Evolutionary conservation across 2,888 invertebrate species (phyloP).

Genomic region (Drosophila fulvimacula): DNA sequence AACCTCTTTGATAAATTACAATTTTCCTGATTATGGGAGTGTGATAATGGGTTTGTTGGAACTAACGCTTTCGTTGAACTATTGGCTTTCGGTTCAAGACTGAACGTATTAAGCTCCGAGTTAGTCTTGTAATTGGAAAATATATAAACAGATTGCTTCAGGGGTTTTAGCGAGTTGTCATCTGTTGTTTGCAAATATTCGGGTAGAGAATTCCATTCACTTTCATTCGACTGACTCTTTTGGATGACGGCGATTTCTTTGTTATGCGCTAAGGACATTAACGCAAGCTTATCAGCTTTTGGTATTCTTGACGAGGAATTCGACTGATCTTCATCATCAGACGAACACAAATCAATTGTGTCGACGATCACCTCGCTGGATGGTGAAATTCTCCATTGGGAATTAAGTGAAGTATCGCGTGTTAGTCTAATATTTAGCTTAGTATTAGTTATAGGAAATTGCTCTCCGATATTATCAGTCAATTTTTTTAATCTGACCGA

Average conservation of each 20-base stretch:
- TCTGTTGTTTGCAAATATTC: constrained; percentile 43
- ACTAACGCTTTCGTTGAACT: constrained; percentile 50
- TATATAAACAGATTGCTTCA: constrained; percentile 83
- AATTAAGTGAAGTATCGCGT: constrained; percentile 81
- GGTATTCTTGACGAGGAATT: constrained; percentile 28
- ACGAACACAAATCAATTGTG: constrained; percentile 89
- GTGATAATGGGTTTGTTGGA: constrained; percentile 56
- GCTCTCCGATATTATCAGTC: constrained; percentile 74
- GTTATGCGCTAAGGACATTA: constrained; percentile 54
- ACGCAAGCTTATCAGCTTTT: constrained; percentile 45
- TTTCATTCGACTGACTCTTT: constrained; percentile 23
- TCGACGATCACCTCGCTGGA: constrained; percentile 85
- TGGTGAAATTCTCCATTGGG: constrained; percentile 83
- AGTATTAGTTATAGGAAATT: constrained; percentile 59
- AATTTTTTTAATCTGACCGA: constrained; percentile 83
- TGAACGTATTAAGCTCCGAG: constrained; percentile 68
- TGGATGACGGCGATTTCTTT: constrained; percentile 30
- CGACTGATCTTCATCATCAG: constrained; percentile 87
- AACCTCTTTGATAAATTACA: constrained; percentile 67
- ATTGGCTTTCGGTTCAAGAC: constrained; percentile 52
- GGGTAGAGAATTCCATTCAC: constrained; percentile 32
- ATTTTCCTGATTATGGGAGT: constrained; percentile 81
- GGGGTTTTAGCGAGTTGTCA: constrained; percentile 73
- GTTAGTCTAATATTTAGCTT: constrained; percentile 83
- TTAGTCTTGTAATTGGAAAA: constrained; percentile 83